phyloP scores from a whole-genome alignment of 2,888 invertebrate genomes.

The Podabrus alpinus region DNA sequence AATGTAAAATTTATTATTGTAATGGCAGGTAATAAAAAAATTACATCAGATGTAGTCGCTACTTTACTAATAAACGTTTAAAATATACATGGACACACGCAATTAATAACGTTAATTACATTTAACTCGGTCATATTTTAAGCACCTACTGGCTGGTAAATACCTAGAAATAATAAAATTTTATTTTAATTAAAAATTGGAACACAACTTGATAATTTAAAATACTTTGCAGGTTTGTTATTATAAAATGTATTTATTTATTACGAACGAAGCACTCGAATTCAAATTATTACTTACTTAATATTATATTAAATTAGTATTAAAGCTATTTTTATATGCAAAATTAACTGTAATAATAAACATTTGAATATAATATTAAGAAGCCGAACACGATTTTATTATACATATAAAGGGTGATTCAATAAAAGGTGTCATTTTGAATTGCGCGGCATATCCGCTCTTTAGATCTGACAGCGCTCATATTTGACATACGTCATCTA shows the following conservation, averaged over 20 bases:
- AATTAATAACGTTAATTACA: not conserved
- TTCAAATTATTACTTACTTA: not conserved
- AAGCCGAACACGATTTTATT: not conserved
- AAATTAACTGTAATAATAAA: not conserved
- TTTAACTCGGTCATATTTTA: not conserved
- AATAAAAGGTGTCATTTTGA: too few relatives aligned
- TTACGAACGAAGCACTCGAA: not conserved
- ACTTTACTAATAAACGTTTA: not conserved
- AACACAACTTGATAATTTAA: not conserved
- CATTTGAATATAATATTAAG: not conserved
- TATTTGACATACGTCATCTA: too few relatives aligned
- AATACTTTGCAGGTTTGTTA: not conserved
- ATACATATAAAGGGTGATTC: too few relatives aligned
- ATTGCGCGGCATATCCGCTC: too few relatives aligned
- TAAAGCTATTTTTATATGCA: not conserved
- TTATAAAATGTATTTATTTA: not conserved
- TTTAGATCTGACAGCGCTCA: too few relatives aligned
- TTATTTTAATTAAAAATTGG: not conserved
- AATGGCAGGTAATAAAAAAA: not conserved
- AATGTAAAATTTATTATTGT: not conserved
- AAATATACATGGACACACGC: not conserved
- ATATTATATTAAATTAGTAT: too few relatives aligned
- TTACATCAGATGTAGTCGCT: not conserved
- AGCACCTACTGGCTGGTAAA: too few relatives aligned
- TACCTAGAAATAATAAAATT: not conserved